phyloP scores from a whole-genome alignment of 64 coral and sea anemone species.

The Stichodactyla mertensii region DNA sequence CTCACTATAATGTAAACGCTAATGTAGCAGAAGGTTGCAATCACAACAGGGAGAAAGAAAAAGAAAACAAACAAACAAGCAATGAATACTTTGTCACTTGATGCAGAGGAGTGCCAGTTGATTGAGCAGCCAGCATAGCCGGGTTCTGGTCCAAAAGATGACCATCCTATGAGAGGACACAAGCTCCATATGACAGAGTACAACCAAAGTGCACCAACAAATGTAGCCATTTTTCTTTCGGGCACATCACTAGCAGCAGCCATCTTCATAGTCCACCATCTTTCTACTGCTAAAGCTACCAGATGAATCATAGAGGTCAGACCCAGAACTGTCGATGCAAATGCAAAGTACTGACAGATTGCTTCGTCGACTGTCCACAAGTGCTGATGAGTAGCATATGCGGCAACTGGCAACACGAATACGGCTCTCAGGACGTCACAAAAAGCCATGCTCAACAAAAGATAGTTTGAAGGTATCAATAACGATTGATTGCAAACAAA shows the following conservation, averaged over 20 bases:
- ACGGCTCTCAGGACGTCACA: conserved; percentile 39
- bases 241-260: background rate
- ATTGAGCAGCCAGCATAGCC: conserved; percentile 42
- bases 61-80: conserved; percentile 47
- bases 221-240: background rate
- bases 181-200: conserved; percentile 44
- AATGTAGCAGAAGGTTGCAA: conserved; percentile 30
- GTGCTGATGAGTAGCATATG: conserved; percentile 10
- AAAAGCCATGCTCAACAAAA: conserved; percentile 61
- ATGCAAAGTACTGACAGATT: conserved; percentile 32
- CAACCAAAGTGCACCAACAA: conserved; percentile 11
- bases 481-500: conserved; percentile 28
- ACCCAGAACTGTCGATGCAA: conserved; percentile 36
- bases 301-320: conserved; percentile 47
- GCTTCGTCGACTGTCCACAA: background rate
- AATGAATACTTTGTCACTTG: conserved; percentile 33
- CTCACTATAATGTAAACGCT: conserved; percentile 25
- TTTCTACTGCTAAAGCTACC: conserved; percentile 34
- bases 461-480: conserved; percentile 17
- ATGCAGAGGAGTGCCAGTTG: conserved; percentile 26
- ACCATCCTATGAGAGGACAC: conserved; percentile 61
- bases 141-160: conserved; percentile 35
- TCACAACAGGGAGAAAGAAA: conserved; percentile 38
- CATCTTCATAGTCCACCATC: conserved; percentile 25
- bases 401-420: conserved; percentile 17